phyloP scores from a whole-genome alignment of 2,888 invertebrate species.

The Dryobota labecula region DNA sequence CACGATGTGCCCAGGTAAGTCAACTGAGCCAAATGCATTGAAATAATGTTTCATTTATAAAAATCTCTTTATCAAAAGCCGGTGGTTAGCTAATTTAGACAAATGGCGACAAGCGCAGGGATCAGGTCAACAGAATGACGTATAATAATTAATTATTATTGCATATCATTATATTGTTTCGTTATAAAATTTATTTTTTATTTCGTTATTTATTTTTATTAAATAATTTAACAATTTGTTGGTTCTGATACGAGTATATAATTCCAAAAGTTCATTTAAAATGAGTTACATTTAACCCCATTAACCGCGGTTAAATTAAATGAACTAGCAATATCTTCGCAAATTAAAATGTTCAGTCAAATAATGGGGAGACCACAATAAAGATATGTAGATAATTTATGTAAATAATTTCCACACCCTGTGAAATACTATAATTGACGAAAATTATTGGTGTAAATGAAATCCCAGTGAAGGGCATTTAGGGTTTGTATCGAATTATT shows the following conservation, averaged over 20 bases:
- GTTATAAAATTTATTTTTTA: conserved; percentile 61
- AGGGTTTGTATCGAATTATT: conserved; percentile 69
- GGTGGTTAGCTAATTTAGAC: conserved; percentile 56
- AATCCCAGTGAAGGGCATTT: conserved; percentile 76
- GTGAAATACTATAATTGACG: conserved; percentile 88
- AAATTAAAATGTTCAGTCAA: conserved; percentile 54
- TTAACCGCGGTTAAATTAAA: conserved; percentile 54
- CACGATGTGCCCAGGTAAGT: conserved; percentile 31
- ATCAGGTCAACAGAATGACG: conserved; percentile 48
- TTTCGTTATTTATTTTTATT: conserved; percentile 57
- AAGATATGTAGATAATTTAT: conserved; percentile 81
- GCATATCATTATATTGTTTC: conserved; percentile 51
- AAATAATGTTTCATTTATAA: conserved; percentile 59
- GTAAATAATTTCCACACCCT: conserved; percentile 86
- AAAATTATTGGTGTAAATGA: conserved; percentile 86
- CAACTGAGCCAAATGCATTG: conserved; percentile 47
- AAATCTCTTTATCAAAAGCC: conserved; percentile 63
- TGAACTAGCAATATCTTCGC: conserved; percentile 53
- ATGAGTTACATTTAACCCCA: conserved; percentile 60
- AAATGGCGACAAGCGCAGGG: conserved; percentile 59
- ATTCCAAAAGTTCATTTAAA: conserved; percentile 59
- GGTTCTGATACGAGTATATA: conserved; percentile 66
- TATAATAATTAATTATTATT: conserved; percentile 49
- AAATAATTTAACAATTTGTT: conserved; percentile 63
- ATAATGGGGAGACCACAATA: conserved; percentile 67